A percentile compares a stretch with the other conserved stretches of the same genome.
Evolutionary conservation across 2,113 vertebrate species (phyloP).

Genomic region (Callithrix jacchus): DNA sequence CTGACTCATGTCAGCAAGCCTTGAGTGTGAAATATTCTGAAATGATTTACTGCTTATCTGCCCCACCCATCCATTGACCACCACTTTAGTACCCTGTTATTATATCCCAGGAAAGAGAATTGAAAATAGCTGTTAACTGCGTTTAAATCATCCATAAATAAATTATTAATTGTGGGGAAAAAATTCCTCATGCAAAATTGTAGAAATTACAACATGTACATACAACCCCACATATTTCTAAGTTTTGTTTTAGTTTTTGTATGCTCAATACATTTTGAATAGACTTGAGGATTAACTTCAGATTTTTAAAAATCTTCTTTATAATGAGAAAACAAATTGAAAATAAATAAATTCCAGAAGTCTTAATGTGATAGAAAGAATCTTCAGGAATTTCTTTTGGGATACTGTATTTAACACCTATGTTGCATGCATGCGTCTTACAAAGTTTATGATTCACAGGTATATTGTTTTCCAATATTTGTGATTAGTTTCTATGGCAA

Average conservation of each 20-base stretch:
- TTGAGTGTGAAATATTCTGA: conserved; percentile 54
- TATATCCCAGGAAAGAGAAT: not conserved
- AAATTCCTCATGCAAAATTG: not conserved
- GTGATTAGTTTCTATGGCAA: not conserved
- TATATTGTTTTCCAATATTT: not conserved
- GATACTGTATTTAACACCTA: not conserved
- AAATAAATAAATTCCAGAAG: not conserved
- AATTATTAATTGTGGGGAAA: not conserved
- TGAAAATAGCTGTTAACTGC: not conserved
- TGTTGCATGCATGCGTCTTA: not conserved
- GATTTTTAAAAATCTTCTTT: not conserved
- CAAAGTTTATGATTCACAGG: not conserved
- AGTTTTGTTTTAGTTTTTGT: not conserved
- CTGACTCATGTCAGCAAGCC: conserved; percentile 56
- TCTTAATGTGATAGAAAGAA: not conserved
- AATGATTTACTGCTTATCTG: conserved; percentile 50
- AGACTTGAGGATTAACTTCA: not conserved
- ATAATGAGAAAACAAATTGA: not conserved
- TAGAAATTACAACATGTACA: not conserved
- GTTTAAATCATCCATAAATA: not conserved
- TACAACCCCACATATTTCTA: not conserved
- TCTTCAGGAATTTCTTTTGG: not conserved
- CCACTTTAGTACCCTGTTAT: not conserved
- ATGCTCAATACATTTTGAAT: not conserved
- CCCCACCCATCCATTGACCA: not conserved